Conservation (phyloP, 1,140 invertebrate genomes). For the Diplogasteroides magnus region DNA sequence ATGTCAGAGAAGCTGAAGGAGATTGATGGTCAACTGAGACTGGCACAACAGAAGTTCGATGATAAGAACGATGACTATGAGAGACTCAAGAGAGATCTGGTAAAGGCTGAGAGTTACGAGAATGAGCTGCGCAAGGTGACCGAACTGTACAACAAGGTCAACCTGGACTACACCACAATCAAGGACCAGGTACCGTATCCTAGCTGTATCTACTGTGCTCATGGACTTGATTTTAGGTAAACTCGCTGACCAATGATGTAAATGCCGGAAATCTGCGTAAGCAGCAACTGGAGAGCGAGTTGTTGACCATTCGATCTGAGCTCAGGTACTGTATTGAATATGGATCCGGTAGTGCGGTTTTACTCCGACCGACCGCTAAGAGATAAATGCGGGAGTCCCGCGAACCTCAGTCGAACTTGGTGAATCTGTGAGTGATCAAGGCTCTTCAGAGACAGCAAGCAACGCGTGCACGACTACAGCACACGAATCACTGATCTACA, state of each 20-base stretch:
- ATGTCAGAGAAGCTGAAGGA: conserved; percentile 49
- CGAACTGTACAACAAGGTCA: conserved; percentile 36
- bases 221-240: background rate
- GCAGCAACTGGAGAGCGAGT: conserved; percentile 44
- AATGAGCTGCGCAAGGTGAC: conserved; percentile 41
- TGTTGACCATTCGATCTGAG: conserved; percentile 43
- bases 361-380: no score
- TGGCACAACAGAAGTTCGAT: conserved; percentile 45
- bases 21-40: conserved; percentile 40
- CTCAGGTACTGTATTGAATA: no score
- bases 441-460: conserved; percentile 43
- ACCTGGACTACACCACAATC: conserved; percentile 39
- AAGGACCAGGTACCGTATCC: conserved; percentile 39
- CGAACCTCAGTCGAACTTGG: no score
- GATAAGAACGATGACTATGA: conserved; percentile 47
- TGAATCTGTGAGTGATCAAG: no score
- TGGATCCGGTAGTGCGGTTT: no score
- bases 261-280: conserved; percentile 39
- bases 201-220: background rate
- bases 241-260: conserved; percentile 46
- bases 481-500: conserved; percentile 46
- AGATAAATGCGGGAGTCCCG: no score
- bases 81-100: conserved; percentile 43
- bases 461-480: conserved; percentile 46
- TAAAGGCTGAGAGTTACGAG: conserved; percentile 46